A percentile compares a stretch with the other conserved stretches of the same genome.
Conservation (phyloP, 2,113 vertebrate genomes). For the Podiceps cristatus region DNA sequence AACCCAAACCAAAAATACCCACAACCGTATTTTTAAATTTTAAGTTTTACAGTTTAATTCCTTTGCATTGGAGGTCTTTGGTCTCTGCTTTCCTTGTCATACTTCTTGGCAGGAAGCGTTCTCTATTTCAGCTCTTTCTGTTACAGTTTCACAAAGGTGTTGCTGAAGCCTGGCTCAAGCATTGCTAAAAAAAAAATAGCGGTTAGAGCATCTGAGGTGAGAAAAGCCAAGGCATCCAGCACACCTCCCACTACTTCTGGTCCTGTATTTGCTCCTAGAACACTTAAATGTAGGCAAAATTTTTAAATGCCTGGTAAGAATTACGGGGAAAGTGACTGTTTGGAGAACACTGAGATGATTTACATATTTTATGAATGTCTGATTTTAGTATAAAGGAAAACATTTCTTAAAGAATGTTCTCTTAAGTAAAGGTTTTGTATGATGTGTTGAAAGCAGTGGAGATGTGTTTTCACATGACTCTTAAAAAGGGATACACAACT, state of each 20-base stretch:
- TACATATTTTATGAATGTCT: not conserved
- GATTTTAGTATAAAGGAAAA: not conserved
- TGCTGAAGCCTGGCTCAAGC: not conserved
- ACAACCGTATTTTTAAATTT: not conserved
- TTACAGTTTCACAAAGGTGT: not conserved
- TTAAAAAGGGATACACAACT: not conserved
- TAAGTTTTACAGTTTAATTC: not conserved
- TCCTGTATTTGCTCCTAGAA: not conserved
- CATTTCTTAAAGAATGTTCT: not conserved
- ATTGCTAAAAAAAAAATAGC: not conserved
- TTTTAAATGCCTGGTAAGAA: not conserved
- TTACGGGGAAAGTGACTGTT: not conserved
- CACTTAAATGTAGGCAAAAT: not conserved
- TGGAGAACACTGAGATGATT: not conserved
- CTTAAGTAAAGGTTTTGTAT: not conserved
- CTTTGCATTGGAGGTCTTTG: not conserved
- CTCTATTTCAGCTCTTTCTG: not conserved
- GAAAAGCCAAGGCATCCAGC: slow-evolving; percentile 3
- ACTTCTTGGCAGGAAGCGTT: not conserved
- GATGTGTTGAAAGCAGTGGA: not conserved
- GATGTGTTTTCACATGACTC: not conserved
- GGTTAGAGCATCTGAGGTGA: not conserved
- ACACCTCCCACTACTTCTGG: not conserved
- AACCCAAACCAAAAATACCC: not conserved
- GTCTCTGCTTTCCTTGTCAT: not conserved